phyloP scores from a whole-genome alignment of 2,888 invertebrate genomes.

The Scaeva pyrastri region DNA sequence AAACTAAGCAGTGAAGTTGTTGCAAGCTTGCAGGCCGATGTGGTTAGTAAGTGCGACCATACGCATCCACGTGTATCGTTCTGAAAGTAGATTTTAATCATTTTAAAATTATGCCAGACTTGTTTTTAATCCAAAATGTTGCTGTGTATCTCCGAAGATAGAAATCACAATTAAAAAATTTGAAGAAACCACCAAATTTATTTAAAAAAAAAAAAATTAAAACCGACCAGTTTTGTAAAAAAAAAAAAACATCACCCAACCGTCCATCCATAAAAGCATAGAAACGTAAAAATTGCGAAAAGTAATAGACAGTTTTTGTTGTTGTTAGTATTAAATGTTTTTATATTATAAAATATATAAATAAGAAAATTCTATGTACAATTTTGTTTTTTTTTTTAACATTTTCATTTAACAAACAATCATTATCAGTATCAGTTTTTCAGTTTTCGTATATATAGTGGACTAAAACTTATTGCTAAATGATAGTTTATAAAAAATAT shows the following conservation, averaged over 20 bases:
- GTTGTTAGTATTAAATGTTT: conserved; percentile 69
- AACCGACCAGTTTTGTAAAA: conserved; percentile 6
- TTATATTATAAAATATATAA: conserved; percentile 68
- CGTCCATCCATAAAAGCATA: conserved; percentile 56
- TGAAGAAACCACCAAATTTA: conserved; percentile 55
- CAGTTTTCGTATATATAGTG: conserved; percentile 53
- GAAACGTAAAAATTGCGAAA: conserved; percentile 60
- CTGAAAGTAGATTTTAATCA: conserved; percentile 79
- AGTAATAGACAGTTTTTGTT: conserved; percentile 59
- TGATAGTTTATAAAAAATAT: conserved; percentile 64
- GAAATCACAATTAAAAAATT: conserved; percentile 23
- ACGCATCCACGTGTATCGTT: conserved; percentile 83
- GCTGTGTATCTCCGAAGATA: conserved; percentile 48
- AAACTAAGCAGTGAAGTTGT: conserved; percentile 74
- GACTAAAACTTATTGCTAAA: conserved; percentile 69
- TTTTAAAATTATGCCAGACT: conserved; percentile 61
- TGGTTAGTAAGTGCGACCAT: conserved; percentile 81
- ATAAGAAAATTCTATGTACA: conserved; percentile 73
- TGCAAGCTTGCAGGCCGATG: conserved; percentile 72
- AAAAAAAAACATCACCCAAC: conserved; percentile 39
- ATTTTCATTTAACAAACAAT: conserved; percentile 61
- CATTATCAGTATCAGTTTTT: conserved; percentile 63
- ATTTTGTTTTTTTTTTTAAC: conserved; percentile 68
- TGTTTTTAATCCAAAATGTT: conserved; percentile 55
- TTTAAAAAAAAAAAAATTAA: conserved; percentile 4